Conservation (phyloP, 2,888 invertebrate species). For the Cephus nigrinus region DNA sequence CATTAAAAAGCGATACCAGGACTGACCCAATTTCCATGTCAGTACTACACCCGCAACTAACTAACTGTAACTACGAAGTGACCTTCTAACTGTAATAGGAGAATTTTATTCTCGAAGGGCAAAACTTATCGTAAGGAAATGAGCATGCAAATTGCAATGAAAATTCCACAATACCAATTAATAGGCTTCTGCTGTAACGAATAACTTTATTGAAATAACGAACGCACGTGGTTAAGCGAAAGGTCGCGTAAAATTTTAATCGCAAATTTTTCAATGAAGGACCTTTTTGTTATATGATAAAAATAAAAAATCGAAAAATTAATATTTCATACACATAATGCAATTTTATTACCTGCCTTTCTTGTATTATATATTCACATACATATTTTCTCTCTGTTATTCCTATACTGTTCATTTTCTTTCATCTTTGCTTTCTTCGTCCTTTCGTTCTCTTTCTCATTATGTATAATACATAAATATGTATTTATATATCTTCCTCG, state of each 20-base stretch:
- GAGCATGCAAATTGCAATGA: not conserved
- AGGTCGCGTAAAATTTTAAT: not conserved
- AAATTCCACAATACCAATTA: not conserved
- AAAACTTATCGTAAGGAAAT: not conserved
- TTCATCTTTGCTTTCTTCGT: constrained; percentile 19
- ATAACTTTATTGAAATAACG: not conserved
- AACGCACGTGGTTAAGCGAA: not conserved
- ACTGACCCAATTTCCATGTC: not conserved
- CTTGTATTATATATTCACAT: constrained; percentile 47
- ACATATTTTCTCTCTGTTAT: constrained; percentile 26
- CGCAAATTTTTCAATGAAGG: not conserved
- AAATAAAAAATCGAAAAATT: not conserved
- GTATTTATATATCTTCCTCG: constrained; percentile 32
- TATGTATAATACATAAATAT: not conserved
- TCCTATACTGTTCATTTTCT: constrained; percentile 23
- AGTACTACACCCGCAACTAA: not conserved
- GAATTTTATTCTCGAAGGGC: not conserved
- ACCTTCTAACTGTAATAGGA: constrained; percentile 50
- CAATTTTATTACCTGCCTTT: constrained; percentile 43
- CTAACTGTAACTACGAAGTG: constrained; percentile 36
- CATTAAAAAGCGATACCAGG: not conserved
- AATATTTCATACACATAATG: constrained; percentile 29
- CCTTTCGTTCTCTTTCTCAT: constrained; percentile 18
- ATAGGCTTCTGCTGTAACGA: not conserved
- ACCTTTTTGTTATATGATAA: not conserved